Conservation (phyloP, 2,113 vertebrate species). For the Siphamia tubifer region DNA sequence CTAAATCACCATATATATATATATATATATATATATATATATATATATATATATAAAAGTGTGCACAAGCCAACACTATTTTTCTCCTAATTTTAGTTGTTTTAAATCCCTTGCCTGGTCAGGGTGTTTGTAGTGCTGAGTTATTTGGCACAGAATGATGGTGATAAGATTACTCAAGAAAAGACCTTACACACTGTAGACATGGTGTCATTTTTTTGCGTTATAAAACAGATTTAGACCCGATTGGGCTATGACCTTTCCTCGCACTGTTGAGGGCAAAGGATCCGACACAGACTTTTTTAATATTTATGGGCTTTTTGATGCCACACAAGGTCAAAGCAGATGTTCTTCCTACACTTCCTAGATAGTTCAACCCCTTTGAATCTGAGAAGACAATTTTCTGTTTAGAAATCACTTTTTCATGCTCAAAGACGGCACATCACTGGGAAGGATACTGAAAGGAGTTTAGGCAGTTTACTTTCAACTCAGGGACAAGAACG, state of each 20-base stretch:
- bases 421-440: conserved; percentile 63
- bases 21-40: too few relatives aligned
- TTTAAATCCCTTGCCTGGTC: neutral
- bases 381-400: conserved; percentile 53
- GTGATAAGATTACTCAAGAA: conserved; percentile 41
- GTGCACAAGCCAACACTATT: too few relatives aligned
- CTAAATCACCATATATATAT: too few relatives aligned
- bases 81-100: neutral
- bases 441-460: conserved; percentile 37
- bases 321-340: conserved; percentile 70
- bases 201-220: conserved; percentile 50
- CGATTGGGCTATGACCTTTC: conserved; percentile 69
- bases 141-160: conserved; percentile 45
- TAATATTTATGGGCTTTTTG: conserved; percentile 73
- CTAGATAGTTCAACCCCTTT: conserved; percentile 53
- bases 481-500: conserved; percentile 36
- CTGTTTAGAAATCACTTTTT: conserved; percentile 65
- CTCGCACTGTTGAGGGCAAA: conserved; percentile 47
- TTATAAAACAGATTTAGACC: conserved; percentile 68
- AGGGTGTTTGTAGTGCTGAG: conserved; percentile 3
- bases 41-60: too few relatives aligned
- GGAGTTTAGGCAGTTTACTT: conserved; percentile 61
- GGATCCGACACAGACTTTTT: conserved; percentile 59
- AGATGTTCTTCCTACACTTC: conserved; percentile 63
- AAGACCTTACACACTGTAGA: conserved; percentile 29